A percentile compares a stretch with the other conserved stretches of the same genome.
phyloP scores from a whole-genome alignment of 2,113 vertebrate genomes.

The Panthera leo region DNA sequence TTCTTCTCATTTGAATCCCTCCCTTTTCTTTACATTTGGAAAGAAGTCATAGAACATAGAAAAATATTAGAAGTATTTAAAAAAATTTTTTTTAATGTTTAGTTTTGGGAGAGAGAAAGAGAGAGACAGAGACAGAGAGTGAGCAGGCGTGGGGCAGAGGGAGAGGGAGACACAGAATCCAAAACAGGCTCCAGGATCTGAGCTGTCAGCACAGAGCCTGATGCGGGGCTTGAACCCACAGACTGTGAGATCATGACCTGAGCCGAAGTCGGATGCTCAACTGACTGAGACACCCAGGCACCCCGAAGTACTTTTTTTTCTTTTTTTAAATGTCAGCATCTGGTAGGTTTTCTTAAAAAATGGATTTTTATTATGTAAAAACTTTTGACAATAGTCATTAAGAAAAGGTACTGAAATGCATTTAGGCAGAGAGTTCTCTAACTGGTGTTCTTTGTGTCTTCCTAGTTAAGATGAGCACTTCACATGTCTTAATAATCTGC shows the following conservation, averaged over 20 bases:
- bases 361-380: not conserved
- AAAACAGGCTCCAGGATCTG: too few relatives aligned
- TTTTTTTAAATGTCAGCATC: not conserved
- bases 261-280: too few relatives aligned
- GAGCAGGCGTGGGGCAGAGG: too few relatives aligned
- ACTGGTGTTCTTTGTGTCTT: not conserved
- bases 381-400: constrained; percentile 17
- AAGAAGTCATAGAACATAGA: not conserved
- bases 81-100: too few relatives aligned
- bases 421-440: not conserved
- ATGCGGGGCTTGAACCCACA: too few relatives aligned
- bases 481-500: not conserved
- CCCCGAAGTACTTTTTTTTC: too few relatives aligned
- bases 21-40: not conserved
- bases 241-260: too few relatives aligned
- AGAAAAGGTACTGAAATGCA: not conserved
- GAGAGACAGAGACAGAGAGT: too few relatives aligned
- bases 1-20: not conserved
- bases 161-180: too few relatives aligned
- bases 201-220: too few relatives aligned
- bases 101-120: too few relatives aligned
- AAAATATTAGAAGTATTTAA: not conserved
- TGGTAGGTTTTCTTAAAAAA: constrained; percentile 25
- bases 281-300: too few relatives aligned
- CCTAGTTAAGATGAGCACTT: not conserved